Conservation (phyloP, 1,140 invertebrate genomes). For the Hylaeus volcanicus region DNA sequence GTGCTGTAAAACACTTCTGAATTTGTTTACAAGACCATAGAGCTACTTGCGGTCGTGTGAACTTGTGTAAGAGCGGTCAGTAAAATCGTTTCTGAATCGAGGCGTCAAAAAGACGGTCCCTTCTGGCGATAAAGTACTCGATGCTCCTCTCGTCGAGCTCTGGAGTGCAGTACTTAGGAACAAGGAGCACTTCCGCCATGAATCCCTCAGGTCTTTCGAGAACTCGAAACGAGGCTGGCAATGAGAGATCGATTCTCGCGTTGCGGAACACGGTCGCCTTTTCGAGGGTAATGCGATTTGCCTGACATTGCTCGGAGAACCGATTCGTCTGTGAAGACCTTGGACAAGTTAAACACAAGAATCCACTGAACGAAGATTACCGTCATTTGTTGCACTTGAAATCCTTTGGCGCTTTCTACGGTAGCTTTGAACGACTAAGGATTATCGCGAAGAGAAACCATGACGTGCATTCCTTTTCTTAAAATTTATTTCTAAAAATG, state of each 20-base stretch:
- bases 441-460: too few relatives aligned
- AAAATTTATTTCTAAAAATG: too few relatives aligned
- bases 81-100: slow-evolving; percentile 42
- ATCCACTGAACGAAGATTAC: not conserved
- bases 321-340: slow-evolving; percentile 7
- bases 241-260: slow-evolving; percentile 32
- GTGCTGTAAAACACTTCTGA: not conserved
- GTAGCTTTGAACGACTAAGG: too few relatives aligned
- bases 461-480: too few relatives aligned
- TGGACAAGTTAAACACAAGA: not conserved
- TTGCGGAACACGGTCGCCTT: not conserved
- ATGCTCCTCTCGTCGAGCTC: slow-evolving; percentile 47
- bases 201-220: slow-evolving; percentile 35
- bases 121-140: slow-evolving; percentile 54
- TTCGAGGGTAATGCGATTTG: slow-evolving; percentile 21
- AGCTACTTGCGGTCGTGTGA: not conserved
- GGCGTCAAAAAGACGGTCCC: slow-evolving; percentile 46
- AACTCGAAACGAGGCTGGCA: slow-evolving; percentile 34
- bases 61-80: slow-evolving; percentile 37
- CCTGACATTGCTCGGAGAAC: slow-evolving; percentile 6
- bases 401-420: too few relatives aligned
- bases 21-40: not conserved
- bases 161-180: slow-evolving; percentile 44
- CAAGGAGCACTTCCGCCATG: slow-evolving; percentile 42
- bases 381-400: too few relatives aligned